Evolutionary conservation across 2,797 vertebrate genomes (phyloP).

Genomic region (Morelia viridis): DNA sequence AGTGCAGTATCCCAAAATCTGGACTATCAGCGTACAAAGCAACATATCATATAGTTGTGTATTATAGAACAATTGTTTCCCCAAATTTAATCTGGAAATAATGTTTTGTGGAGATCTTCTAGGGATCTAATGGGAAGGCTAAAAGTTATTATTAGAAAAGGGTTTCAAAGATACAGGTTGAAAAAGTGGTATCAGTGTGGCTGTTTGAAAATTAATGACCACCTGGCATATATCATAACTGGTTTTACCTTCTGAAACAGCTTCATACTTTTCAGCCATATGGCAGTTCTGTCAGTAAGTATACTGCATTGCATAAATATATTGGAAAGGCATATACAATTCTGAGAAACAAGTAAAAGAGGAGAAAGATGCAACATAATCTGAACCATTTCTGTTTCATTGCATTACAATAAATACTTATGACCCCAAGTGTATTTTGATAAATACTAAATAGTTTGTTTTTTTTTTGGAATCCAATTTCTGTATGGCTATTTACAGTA

Average conservation of each 20-base stretch:
- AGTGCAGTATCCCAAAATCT: conserved; percentile 9
- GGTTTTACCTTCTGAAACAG: not conserved
- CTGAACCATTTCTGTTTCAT: not conserved
- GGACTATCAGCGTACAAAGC: conserved; percentile 42
- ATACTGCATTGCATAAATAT: not conserved
- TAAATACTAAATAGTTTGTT: not conserved
- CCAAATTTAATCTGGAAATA: not conserved
- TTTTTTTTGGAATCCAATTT: not conserved
- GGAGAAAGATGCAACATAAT: not conserved
- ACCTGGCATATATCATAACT: not conserved
- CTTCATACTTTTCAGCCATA: not conserved
- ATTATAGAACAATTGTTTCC: not conserved
- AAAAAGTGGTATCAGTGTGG: not conserved
- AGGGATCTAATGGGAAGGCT: conserved; percentile 9
- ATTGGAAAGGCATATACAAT: not conserved
- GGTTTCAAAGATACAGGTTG: not conserved
- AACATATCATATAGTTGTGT: not conserved
- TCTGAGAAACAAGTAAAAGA: not conserved
- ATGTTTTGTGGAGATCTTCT: conserved; percentile 33
- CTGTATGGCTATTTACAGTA: not conserved
- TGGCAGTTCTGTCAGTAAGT: not conserved
- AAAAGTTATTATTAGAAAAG: conserved; percentile 28
- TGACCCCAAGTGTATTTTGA: not conserved
- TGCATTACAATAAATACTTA: not conserved
- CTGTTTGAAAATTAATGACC: not conserved